A percentile compares a stretch with the other conserved stretches of the same genome.
Evolutionary conservation across 1,140 invertebrate genomes (phyloP).

Genomic region (Ericerus pela): DNA sequence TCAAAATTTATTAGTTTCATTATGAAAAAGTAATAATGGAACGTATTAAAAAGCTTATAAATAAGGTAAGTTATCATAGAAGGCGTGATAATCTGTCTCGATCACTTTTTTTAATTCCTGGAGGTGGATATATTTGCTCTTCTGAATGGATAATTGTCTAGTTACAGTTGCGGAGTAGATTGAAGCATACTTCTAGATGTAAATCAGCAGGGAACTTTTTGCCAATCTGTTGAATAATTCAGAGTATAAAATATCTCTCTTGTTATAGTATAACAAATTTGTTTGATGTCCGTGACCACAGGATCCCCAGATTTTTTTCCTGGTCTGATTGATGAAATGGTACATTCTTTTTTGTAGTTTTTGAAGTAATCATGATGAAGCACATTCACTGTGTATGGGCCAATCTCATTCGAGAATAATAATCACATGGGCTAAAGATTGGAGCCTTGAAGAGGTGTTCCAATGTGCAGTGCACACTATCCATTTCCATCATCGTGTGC

Average conservation of each 20-base stretch:
- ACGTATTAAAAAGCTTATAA: not conserved
- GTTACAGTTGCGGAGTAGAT: too few species aligned
- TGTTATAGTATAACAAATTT: not conserved
- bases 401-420: constrained; percentile 15
- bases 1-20: not conserved
- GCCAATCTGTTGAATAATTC: not conserved
- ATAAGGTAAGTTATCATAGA: not conserved
- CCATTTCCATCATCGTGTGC: constrained; percentile 28
- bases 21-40: not conserved
- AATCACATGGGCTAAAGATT: constrained; percentile 16
- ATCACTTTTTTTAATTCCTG: not conserved
- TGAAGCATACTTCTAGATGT: too few species aligned
- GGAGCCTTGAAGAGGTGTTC: constrained; percentile 17
- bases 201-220: not conserved
- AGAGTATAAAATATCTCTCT: not conserved
- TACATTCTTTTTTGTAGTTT: constrained; percentile 14
- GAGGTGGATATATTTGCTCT: not conserved
- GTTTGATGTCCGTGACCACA: not conserved
- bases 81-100: not conserved
- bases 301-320: not conserved
- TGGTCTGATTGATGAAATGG: not conserved
- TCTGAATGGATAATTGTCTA: not conserved
- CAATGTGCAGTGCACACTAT: constrained; percentile 20
- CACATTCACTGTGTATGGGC: constrained; percentile 17
- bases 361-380: constrained; percentile 13